Evolutionary conservation across 2,113 vertebrate genomes (phyloP).

Genomic region (Nerophis lumbriciformis): DNA sequence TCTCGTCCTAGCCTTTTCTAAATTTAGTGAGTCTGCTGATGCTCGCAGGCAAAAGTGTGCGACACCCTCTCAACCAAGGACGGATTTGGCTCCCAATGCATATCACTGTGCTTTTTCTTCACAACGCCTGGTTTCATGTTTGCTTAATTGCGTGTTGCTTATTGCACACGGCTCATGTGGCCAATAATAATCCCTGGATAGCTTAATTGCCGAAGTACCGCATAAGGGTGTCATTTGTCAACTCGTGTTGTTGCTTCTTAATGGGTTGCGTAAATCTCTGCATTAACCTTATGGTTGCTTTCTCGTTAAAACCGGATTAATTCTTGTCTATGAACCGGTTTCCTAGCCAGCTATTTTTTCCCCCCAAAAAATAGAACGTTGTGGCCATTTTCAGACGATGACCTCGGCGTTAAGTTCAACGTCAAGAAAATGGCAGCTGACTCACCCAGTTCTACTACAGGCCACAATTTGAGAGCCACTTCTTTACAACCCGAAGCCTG

Average conservation of each 20-base stretch:
- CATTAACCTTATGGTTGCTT: constrained; percentile 27
- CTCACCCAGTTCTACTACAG: constrained; percentile 24
- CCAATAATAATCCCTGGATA: constrained; percentile 38
- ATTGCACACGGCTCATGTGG: constrained; percentile 22
- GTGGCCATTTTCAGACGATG: constrained; percentile 47
- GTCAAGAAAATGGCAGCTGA: constrained; percentile 53
- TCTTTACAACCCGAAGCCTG: constrained; percentile 21
- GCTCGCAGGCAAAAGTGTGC: constrained; percentile 32
- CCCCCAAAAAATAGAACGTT: constrained; percentile 8
- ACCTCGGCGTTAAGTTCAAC: constrained; percentile 40
- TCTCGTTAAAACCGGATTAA: constrained; percentile 7
- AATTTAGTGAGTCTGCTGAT: constrained; percentile 55
- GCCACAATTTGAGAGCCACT: constrained; percentile 19
- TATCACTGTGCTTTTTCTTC: not conserved
- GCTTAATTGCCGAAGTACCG: constrained; percentile 43
- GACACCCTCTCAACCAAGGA: constrained; percentile 15
- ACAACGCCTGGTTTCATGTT: constrained; percentile 6
- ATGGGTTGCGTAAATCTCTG: constrained; percentile 37
- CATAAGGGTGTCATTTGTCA: constrained; percentile 26
- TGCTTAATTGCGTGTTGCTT: constrained; percentile 21
- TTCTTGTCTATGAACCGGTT: not conserved
- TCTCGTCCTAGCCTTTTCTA: constrained; percentile 41
- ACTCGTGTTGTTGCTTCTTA: constrained; percentile 25
- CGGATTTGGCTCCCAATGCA: not conserved
- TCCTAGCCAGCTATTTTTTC: not conserved